These are phyloP conservation scores for Bovichtus variegatus DNA, from an alignment of 2,797 vertebrate genomes.

Conservation along the genomic window DNA sequence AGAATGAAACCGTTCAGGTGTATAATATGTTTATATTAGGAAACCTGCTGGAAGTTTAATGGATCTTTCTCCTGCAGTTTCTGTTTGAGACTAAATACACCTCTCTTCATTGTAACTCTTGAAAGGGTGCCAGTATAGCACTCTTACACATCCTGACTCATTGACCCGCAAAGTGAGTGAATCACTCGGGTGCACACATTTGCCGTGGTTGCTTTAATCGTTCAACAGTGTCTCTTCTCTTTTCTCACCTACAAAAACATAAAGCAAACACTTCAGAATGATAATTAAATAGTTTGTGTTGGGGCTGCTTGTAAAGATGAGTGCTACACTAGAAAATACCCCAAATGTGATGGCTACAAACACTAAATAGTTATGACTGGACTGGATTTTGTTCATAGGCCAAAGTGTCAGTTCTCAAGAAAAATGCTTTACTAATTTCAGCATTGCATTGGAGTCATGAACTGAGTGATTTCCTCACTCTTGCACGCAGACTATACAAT, in stretches of 20 bases:
- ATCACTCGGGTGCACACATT: constrained; percentile 8
- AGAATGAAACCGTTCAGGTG: too few species aligned
- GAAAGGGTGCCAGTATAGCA: not conserved
- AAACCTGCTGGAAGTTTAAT: not conserved
- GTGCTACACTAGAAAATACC: not conserved
- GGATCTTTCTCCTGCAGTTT: not conserved
- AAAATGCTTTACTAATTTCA: constrained; percentile 11
- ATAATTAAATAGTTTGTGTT: not conserved
- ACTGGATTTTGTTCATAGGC: constrained; percentile 12
- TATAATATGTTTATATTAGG: not conserved
- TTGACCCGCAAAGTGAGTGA: constrained; percentile 6
- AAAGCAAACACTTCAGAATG: not conserved
- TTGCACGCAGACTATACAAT: constrained; percentile 21
- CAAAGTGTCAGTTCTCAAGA: constrained; percentile 4
- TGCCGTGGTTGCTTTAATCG: not conserved
- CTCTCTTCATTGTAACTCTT: not conserved
- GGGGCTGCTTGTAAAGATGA: not conserved
- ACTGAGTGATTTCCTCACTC: constrained; percentile 21
- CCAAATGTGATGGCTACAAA: not conserved
- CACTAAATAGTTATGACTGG: not conserved
- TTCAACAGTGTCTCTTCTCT: not conserved
- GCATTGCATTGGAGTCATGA: not conserved
- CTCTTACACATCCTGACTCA: constrained; percentile 15
- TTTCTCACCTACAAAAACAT: constrained; percentile 1
- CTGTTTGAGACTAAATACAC: not conserved